A percentile compares a stretch with the other conserved stretches of the same genome.
phyloP scores from a whole-genome alignment of 2,888 invertebrate species.

The Nymphalis polychloros region DNA sequence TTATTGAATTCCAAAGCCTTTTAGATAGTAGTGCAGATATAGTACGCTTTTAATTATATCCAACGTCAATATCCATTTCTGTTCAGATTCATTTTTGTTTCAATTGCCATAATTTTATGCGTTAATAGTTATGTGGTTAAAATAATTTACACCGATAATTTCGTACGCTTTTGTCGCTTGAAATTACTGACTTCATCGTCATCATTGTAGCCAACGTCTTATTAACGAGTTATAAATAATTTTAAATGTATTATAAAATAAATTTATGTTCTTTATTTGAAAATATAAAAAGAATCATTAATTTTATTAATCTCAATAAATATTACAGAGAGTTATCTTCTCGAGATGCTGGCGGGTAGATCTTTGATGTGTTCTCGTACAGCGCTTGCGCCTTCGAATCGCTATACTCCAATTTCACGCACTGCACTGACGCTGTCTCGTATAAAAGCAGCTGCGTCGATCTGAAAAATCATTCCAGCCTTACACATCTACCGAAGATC shows the following conservation, averaged over 20 bases:
- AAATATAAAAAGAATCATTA: not conserved
- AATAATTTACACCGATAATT: too few species aligned
- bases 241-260: too few species aligned
- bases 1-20: not conserved
- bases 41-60: not conserved
- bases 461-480: constrained; percentile 79
- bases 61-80: not conserved
- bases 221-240: too few species aligned
- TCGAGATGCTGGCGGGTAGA: constrained; percentile 15
- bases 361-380: constrained; percentile 47
- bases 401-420: constrained; percentile 74
- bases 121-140: not conserved
- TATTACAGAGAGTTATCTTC: constrained; percentile 14
- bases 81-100: constrained; percentile 1
- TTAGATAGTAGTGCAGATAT: not conserved
- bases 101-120: too few species aligned
- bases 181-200: too few species aligned
- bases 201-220: too few species aligned
- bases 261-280: not conserved
- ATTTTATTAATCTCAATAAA: constrained; percentile 6
- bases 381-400: constrained; percentile 46
- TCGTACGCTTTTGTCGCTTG: too few species aligned
- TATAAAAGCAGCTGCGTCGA: constrained; percentile 71
- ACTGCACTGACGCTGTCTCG: constrained; percentile 55
- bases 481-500: constrained; percentile 71